Percentiles rank a stretch among this genome's conserved stretches.
Conservation (phyloP, 2,113 vertebrate genomes). For the Oryzias melastigma region DNA sequence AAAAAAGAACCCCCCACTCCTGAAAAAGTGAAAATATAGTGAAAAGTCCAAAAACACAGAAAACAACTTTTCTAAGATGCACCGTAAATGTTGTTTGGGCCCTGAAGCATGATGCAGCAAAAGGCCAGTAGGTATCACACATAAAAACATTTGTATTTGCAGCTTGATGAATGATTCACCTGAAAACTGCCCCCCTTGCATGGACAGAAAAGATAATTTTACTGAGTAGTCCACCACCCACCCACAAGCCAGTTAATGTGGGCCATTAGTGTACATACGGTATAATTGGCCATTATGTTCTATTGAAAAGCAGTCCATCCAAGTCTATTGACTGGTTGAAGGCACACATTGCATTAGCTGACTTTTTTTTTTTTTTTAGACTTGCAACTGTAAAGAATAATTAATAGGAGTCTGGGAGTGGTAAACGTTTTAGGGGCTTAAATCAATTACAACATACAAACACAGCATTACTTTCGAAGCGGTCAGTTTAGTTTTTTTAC, state of each 20-base stretch:
- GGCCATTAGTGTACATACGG: slow-evolving; percentile 59
- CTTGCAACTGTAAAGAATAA: slow-evolving; percentile 30
- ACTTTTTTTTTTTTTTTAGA: slow-evolving; percentile 13
- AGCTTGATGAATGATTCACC: slow-evolving; percentile 43
- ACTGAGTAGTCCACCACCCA: slow-evolving; percentile 45
- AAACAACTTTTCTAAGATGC: not conserved
- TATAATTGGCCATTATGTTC: slow-evolving; percentile 70
- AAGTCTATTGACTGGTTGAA: slow-evolving; percentile 39
- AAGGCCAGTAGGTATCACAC: slow-evolving; percentile 6
- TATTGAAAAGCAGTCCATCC: slow-evolving; percentile 51
- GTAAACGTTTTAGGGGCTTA: slow-evolving; percentile 23
- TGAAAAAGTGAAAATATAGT: too few species aligned
- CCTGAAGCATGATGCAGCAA: slow-evolving; percentile 20
- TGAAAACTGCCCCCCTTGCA: slow-evolving; percentile 23
- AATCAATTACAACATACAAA: slow-evolving; percentile 18
- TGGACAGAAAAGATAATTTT: slow-evolving; percentile 44
- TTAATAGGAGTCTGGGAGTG: slow-evolving; percentile 37
- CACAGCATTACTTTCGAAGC: slow-evolving; percentile 18
- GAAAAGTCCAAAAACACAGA: not conserved
- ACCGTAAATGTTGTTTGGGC: not conserved
- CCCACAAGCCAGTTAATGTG: slow-evolving; percentile 57
- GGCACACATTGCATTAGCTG: slow-evolving; percentile 45
- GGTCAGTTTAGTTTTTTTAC: too few species aligned
- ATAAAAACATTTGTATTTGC: slow-evolving; percentile 24
- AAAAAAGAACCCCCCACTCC: too few species aligned